These are phyloP conservation scores for Antennarius maculatus DNA, from an alignment of 2,797 vertebrate species.

Conservation along the genomic window DNA sequence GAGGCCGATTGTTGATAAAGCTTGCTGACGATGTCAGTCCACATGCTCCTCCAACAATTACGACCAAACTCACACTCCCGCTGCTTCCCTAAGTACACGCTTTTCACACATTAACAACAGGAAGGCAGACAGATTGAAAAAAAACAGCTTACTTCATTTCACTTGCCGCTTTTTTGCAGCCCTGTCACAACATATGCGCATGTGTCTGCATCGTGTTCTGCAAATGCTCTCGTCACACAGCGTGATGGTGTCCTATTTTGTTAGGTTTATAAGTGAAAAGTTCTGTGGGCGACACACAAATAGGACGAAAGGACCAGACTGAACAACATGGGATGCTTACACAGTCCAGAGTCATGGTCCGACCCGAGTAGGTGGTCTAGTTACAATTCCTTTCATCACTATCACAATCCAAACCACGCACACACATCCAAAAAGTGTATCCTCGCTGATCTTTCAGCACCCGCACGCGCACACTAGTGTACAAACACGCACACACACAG, in stretches of 20 bases:
- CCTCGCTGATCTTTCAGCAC: too few relatives aligned
- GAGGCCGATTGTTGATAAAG: slow-evolving; percentile 47
- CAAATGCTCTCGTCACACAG: slow-evolving; percentile 17
- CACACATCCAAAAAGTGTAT: slow-evolving; percentile 3
- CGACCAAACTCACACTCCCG: slow-evolving; percentile 54
- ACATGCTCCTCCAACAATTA: slow-evolving; percentile 51
- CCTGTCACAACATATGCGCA: slow-evolving; percentile 31
- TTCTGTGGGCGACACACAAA: slow-evolving; percentile 16
- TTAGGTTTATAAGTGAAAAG: slow-evolving; percentile 17
- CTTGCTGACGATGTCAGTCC: slow-evolving; percentile 22
- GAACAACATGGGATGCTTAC: slow-evolving; percentile 83
- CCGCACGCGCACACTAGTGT: too few relatives aligned
- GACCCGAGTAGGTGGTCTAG: slow-evolving; percentile 86
- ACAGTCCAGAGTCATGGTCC: slow-evolving; percentile 80
- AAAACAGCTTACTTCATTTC: slow-evolving; percentile 50
- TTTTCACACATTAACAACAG: slow-evolving; percentile 64
- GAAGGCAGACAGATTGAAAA: slow-evolving; percentile 53
- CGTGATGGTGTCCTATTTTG: not conserved
- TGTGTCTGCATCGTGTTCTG: slow-evolving; percentile 37
- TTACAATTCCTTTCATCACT: slow-evolving; percentile 90
- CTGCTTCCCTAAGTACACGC: slow-evolving; percentile 45
- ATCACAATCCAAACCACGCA: slow-evolving; percentile 80
- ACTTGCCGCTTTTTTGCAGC: slow-evolving; percentile 37
- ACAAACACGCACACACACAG: slow-evolving; percentile 5
- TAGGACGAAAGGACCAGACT: slow-evolving; percentile 73